Evolutionary conservation across 2,797 vertebrate genomes (phyloP), one percentile per base, ranked within the genome.

Genomic region (Sebastes hubbsi): DNA sequence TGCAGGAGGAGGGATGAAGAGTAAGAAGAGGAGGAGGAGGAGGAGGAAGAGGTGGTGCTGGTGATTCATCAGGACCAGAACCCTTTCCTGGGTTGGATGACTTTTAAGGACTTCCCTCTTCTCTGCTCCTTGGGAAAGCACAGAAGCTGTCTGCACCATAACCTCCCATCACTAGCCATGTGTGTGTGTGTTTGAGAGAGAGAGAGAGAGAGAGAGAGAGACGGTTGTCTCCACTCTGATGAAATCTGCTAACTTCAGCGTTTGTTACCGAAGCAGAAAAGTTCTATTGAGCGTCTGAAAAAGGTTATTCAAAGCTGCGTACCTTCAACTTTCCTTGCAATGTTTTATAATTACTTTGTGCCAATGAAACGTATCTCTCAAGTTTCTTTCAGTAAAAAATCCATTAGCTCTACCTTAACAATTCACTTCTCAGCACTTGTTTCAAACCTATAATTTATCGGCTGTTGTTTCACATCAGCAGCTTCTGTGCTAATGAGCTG

Each of bases 21-120:
- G 29, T 1, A 14, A 32, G 38, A 16, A 42, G 38, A 80, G 69
- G 58, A 75, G 60, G 14, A 75, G 64, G 14, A 52, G 58, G 22
- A 54, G 73, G 59, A 76, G 60, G 14, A 66, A 49, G 59, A 25
- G 69, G 80, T 36, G 61, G 46, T 46, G 77, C 29, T 64, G 58
- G 71, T 79, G 84, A 85, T 88, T 85, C 77, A 89, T 89, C 84
- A 80, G 82, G 76, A 88, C 75, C 61, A 52, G 78, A 69, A 63
- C 77, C 61, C 38, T 84, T 72, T 82, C 13, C 49, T 82, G 42
- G 77, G 68, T 82, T 81, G 71, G 78, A 61, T 83, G 89, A 80
- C 68, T 90, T 89, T 84, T 86, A 91, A 90, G 85, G 85, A 88
- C 87, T 89, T 75, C 66, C 81, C 76, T 84, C 29, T 70, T 14